Conservation (phyloP, 1,140 invertebrate species). For the Penaeus indicus region DNA sequence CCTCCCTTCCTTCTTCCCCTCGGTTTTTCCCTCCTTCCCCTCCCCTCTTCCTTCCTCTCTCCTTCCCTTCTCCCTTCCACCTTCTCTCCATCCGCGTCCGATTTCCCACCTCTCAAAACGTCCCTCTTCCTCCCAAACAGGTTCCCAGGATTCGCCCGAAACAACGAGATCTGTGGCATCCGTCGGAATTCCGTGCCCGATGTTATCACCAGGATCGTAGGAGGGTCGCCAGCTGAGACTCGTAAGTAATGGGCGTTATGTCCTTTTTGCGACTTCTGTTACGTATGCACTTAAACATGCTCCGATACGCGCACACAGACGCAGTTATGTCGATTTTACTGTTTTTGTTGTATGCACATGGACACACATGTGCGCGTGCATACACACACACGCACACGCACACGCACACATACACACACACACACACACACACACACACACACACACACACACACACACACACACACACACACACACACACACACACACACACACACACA, state of each 20-base stretch:
- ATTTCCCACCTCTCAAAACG: background rate
- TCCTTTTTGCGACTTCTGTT: background rate
- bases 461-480: too few species aligned
- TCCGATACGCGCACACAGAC: too few species aligned
- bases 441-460: too few species aligned
- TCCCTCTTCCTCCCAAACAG: background rate
- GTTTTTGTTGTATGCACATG: too few species aligned
- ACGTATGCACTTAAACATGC: too few species aligned
- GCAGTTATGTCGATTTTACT: too few species aligned
- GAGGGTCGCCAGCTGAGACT: slow-evolving; percentile 33
- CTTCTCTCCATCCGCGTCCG: background rate
- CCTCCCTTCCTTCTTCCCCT: background rate
- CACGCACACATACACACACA: too few species aligned
- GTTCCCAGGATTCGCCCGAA: background rate
- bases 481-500: too few species aligned
- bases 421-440: too few species aligned
- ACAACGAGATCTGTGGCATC: slow-evolving; percentile 54
- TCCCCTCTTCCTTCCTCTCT: background rate
- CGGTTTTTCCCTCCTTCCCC: background rate
- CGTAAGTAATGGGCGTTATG: slow-evolving; percentile 15
- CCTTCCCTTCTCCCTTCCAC: background rate
- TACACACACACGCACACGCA: too few species aligned
- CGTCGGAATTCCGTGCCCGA: slow-evolving; percentile 45
- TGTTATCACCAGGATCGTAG: slow-evolving; percentile 47
- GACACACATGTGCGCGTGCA: too few species aligned